Conservation (phyloP, 2,888 invertebrate genomes). For the Drosophila longiperda region DNA sequence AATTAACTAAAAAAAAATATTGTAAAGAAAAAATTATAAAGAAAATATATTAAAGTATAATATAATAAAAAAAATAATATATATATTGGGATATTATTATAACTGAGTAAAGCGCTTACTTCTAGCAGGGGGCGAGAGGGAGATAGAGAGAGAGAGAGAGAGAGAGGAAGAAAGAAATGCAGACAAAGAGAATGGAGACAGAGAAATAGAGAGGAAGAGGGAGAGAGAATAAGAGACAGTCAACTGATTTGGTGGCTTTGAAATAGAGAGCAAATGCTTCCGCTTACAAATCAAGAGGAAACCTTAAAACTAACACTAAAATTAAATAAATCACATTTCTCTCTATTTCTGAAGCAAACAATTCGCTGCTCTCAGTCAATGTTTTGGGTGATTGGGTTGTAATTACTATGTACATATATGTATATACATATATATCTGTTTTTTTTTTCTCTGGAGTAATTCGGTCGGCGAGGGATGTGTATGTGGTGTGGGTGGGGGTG, state of each 20-base stretch:
- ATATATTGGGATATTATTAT: constrained; percentile 7
- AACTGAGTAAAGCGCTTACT: constrained; percentile 31
- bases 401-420: neutral
- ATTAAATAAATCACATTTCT: constrained; percentile 18
- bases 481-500: neutral
- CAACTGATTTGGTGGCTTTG: neutral
- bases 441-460: neutral
- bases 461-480: neutral
- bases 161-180: neutral
- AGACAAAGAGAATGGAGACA: neutral
- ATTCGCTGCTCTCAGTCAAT: neutral
- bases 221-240: constrained; percentile 1
- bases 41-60: constrained; percentile 14
- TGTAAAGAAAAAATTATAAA: constrained; percentile 26
- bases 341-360: constrained; percentile 13
- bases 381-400: neutral
- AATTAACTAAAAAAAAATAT: constrained; percentile 16
- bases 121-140: neutral
- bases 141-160: neutral
- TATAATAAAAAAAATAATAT: constrained; percentile 18
- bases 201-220: neutral
- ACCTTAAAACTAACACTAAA: constrained; percentile 30
- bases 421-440: neutral
- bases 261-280: constrained; percentile 29
- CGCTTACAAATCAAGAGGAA: constrained; percentile 19